phyloP scores from a whole-genome alignment of 2,888 invertebrate genomes.

The Lathronympha strigana region DNA sequence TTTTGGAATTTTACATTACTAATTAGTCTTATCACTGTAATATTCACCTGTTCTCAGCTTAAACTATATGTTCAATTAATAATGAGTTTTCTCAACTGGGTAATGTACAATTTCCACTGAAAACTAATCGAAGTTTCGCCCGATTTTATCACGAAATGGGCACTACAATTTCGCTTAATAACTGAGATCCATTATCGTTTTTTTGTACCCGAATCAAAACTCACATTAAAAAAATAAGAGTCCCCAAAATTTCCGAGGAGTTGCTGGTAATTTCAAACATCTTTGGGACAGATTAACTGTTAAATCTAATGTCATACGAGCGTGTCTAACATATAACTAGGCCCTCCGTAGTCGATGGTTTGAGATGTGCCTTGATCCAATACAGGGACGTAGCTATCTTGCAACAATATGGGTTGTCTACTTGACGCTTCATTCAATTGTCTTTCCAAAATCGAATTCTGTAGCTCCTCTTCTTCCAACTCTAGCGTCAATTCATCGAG shows the following conservation, averaged over 20 bases:
- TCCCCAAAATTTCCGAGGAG: conserved; percentile 31
- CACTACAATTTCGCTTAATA: conserved; percentile 13
- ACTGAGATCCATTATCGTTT: conserved; percentile 24
- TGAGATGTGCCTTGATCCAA: conserved; percentile 62
- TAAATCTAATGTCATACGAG: conserved; percentile 74
- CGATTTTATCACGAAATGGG: not conserved
- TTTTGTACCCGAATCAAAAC: conserved; percentile 22
- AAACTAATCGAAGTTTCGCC: not conserved
- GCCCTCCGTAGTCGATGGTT: conserved; percentile 50
- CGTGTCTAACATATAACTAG: conserved; percentile 74
- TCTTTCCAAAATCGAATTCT: conserved; percentile 78
- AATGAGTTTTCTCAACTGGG: not conserved
- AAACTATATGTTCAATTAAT: not conserved
- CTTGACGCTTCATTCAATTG: conserved; percentile 76
- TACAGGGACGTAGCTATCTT: conserved; percentile 78
- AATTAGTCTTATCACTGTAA: conserved; percentile 36
- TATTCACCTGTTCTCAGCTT: not conserved
- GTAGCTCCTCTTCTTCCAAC: conserved; percentile 77
- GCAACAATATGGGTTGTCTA: conserved; percentile 74
- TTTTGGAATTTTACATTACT: conserved; percentile 25
- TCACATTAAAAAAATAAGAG: not conserved
- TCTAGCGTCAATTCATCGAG: conserved; percentile 82
- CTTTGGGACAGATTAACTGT: conserved; percentile 57
- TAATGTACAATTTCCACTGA: not conserved
- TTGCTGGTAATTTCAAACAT: conserved; percentile 61